Evolutionary conservation across 2,797 vertebrate genomes (phyloP).

Genomic region (Selene dorsalis): DNA sequence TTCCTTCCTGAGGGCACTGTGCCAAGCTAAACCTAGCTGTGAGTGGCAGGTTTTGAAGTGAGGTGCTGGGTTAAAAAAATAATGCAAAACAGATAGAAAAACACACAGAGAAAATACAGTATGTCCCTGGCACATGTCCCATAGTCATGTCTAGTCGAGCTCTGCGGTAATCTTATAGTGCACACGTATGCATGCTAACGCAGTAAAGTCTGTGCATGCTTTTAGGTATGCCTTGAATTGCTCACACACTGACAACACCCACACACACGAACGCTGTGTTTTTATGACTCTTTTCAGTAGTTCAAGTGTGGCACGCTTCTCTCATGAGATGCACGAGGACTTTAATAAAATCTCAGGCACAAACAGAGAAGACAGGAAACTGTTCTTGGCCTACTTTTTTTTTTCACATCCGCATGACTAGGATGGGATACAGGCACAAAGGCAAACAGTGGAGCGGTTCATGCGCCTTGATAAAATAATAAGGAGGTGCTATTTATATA

Average conservation of each 20-base stretch:
- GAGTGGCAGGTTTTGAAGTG: slow-evolving; percentile 45
- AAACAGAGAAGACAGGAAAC: slow-evolving; percentile 51
- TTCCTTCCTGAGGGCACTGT: neutral
- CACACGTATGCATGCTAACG: slow-evolving; percentile 26
- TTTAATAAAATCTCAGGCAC: slow-evolving; percentile 47
- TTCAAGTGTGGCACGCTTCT: slow-evolving; percentile 43
- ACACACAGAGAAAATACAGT: slow-evolving; percentile 39
- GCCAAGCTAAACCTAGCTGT: slow-evolving; percentile 14
- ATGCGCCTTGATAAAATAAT: slow-evolving; percentile 74
- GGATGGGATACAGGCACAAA: slow-evolving; percentile 35
- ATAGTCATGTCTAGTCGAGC: slow-evolving; percentile 67
- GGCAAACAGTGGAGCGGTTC: slow-evolving; percentile 51
- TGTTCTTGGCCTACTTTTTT: slow-evolving; percentile 70
- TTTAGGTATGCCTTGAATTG: slow-evolving; percentile 51
- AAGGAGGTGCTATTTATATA: slow-evolving; percentile 73
- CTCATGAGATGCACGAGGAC: slow-evolving; percentile 48
- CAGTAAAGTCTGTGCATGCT: slow-evolving; percentile 53
- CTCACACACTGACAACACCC: slow-evolving; percentile 23
- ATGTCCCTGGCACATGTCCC: slow-evolving; percentile 64
- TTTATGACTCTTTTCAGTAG: slow-evolving; percentile 33
- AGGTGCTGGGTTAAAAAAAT: slow-evolving; percentile 12
- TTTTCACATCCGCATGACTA: slow-evolving; percentile 62
- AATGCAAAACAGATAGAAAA: slow-evolving; percentile 22
- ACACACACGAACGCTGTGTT: slow-evolving; percentile 33
- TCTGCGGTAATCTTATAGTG: slow-evolving; percentile 53